phyloP scores from a whole-genome alignment of 2,797 vertebrate genomes.

The Bucorvus abyssinicus region DNA sequence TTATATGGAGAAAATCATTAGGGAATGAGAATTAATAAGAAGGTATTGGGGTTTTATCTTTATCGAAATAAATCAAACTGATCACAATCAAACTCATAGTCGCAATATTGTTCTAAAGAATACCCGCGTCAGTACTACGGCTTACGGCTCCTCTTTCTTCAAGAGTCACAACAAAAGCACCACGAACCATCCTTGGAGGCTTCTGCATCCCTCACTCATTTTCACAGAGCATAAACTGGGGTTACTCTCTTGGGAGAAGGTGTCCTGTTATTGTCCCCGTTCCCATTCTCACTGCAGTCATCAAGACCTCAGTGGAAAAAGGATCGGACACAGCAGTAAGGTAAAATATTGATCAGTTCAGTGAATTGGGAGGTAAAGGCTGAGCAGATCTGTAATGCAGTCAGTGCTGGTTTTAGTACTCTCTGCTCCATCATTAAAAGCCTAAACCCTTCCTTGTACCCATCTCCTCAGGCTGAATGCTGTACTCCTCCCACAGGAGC shows the following conservation, averaged over 20 bases:
- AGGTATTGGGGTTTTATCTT: neutral
- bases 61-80: neutral
- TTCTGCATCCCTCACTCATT: neutral
- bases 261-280: neutral
- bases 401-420: neutral
- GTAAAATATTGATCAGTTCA: neutral
- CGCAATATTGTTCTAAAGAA: neutral
- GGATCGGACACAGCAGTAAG: neutral
- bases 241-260: neutral
- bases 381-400: neutral
- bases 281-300: neutral
- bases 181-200: neutral
- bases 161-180: neutral
- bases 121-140: accelerated
- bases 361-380: neutral
- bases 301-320: neutral
- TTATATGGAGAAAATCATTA: neutral
- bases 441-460: neutral
- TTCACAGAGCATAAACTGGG: neutral
- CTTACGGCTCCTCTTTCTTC: neutral
- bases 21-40: neutral
- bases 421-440: neutral
- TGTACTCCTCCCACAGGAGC: neutral
- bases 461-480: neutral
- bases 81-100: neutral